Evolutionary conservation across 2,888 invertebrate genomes (phyloP).

Genomic region (Tortrix viridana): DNA sequence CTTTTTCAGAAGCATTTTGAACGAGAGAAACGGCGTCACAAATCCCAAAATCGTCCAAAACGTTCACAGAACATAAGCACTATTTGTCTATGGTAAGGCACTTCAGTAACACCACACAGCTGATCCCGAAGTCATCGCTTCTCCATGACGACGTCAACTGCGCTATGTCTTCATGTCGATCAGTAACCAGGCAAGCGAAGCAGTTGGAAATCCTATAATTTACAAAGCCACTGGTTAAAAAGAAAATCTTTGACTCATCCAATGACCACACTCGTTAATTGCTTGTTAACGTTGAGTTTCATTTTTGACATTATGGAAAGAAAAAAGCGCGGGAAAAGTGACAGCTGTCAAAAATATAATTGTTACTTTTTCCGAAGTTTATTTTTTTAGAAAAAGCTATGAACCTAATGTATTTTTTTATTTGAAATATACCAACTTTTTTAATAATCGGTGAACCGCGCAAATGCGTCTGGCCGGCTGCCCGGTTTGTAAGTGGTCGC

Average conservation of each 20-base stretch:
- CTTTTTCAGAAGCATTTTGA: constrained; percentile 62
- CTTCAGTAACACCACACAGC: constrained; percentile 51
- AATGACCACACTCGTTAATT: constrained; percentile 67
- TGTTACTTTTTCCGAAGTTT: constrained; percentile 13
- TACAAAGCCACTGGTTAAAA: constrained; percentile 68
- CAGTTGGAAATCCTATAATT: constrained; percentile 79
- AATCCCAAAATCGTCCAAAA: constrained; percentile 45
- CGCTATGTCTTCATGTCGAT: constrained; percentile 66
- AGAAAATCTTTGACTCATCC: constrained; percentile 64
- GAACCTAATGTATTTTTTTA: background rate
- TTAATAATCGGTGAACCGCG: constrained; percentile 49
- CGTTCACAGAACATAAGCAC: constrained; percentile 52
- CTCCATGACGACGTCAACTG: constrained; percentile 48
- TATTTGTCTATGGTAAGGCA: constrained; percentile 53
- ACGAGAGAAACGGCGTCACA: constrained; percentile 39
- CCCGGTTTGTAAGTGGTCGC: constrained; percentile 74
- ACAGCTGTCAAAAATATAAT: constrained; percentile 40
- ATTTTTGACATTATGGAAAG: constrained; percentile 18
- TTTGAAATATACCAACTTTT: constrained; percentile 51
- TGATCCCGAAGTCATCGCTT: constrained; percentile 56
- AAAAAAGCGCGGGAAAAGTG: constrained; percentile 49
- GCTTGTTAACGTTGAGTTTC: constrained; percentile 31
- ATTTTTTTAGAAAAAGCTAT: constrained; percentile 3
- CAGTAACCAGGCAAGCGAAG: constrained; percentile 62
- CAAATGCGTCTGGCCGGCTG: constrained; percentile 70